A percentile compares a stretch with the other conserved stretches of the same genome.
phyloP scores from a whole-genome alignment of 2,888 invertebrate genomes.

The Tolmerus cingulatus region DNA sequence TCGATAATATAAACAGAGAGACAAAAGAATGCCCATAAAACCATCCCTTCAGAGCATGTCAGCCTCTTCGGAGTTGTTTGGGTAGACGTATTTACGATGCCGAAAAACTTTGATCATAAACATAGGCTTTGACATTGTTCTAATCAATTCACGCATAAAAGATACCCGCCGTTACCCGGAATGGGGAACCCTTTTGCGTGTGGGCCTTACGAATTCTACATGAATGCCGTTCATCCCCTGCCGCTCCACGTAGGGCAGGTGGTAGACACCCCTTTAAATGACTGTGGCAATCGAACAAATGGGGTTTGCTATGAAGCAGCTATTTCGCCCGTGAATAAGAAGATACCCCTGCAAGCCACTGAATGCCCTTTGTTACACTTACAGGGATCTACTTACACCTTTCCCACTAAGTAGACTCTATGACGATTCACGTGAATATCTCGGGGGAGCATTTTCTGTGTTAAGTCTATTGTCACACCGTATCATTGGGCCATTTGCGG shows the following conservation, averaged over 20 bases:
- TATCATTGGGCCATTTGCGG: constrained; percentile 43
- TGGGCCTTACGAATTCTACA: too few species aligned
- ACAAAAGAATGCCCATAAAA: background rate
- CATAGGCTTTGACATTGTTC: constrained; percentile 5
- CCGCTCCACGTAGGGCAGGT: background rate
- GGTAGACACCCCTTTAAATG: background rate
- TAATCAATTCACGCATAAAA: constrained; percentile 22
- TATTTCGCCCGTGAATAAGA: constrained; percentile 26
- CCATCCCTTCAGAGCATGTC: background rate
- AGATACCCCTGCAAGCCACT: constrained; percentile 13
- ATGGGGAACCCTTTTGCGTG: background rate
- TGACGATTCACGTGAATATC: constrained; percentile 13
- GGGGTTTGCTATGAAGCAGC: constrained; percentile 7
- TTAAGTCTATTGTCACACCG: constrained; percentile 38
- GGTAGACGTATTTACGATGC: background rate
- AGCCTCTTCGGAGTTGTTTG: background rate
- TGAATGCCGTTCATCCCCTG: too few species aligned
- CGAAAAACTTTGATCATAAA: background rate
- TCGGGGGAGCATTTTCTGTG: constrained; percentile 29
- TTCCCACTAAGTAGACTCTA: constrained; percentile 2
- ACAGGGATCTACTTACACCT: constrained; percentile 22
- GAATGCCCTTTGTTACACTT: constrained; percentile 31
- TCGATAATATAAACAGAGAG: background rate
- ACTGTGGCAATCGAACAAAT: constrained; percentile 36
- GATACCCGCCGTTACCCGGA: background rate